These are phyloP conservation scores for Encarsia formosa DNA, from an alignment of 2,888 invertebrate species.

Conservation along the genomic window DNA sequence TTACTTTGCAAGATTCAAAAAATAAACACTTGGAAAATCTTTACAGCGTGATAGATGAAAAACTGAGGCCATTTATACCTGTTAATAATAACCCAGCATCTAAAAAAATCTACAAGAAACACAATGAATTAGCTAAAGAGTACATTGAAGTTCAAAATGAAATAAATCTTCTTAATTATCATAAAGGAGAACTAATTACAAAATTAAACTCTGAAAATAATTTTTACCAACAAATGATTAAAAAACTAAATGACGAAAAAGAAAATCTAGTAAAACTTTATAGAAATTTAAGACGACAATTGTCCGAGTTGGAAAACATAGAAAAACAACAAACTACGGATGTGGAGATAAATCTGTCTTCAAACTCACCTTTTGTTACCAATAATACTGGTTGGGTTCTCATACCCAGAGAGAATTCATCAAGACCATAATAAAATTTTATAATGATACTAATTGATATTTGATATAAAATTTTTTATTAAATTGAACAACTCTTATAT, in stretches of 20 bases:
- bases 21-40: constrained; percentile 59
- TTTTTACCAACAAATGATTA: constrained; percentile 61
- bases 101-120: constrained; percentile 81
- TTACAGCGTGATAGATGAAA: constrained; percentile 75
- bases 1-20: constrained; percentile 34
- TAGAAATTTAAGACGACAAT: constrained; percentile 63
- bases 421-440: neutral
- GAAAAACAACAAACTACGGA: constrained; percentile 49
- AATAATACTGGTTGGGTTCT: neutral
- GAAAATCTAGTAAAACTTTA: constrained; percentile 66
- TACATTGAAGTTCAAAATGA: constrained; percentile 86
- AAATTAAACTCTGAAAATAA: constrained; percentile 54
- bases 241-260: constrained; percentile 68
- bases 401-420: neutral
- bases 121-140: constrained; percentile 82
- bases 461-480: too few species aligned
- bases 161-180: constrained; percentile 73
- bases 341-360: constrained; percentile 1
- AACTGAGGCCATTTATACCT: constrained; percentile 79
- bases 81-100: constrained; percentile 74
- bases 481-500: too few species aligned
- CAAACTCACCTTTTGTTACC: neutral
- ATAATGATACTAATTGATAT: too few species aligned
- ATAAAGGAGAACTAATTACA: constrained; percentile 69
- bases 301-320: constrained; percentile 58